Evolutionary conservation across 2,113 vertebrate species (phyloP).

Genomic region (Bubo blakistoni): DNA sequence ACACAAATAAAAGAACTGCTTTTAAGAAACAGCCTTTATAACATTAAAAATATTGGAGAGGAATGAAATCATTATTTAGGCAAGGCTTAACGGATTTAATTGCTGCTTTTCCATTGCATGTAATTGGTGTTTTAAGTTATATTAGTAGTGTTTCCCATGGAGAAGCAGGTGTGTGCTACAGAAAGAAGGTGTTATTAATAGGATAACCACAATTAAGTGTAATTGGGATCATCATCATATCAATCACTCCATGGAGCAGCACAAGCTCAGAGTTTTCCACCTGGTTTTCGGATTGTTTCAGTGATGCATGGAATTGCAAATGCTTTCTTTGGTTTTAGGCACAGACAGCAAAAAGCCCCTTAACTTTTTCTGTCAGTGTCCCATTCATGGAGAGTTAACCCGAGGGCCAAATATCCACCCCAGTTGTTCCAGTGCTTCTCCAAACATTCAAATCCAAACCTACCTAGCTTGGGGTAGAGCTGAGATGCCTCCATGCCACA

Average conservation of each 20-base stretch:
- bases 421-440: background rate
- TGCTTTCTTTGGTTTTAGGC: background rate
- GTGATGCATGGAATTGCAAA: fast-evolving
- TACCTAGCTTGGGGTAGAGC: background rate
- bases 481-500: background rate
- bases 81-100: background rate
- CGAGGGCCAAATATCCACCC: background rate
- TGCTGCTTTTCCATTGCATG: background rate
- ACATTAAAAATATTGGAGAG: background rate
- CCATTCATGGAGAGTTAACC: too few species aligned
- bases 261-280: background rate
- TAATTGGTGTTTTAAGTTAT: background rate
- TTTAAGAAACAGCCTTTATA: background rate
- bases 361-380: fast-evolving
- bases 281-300: fast-evolving
- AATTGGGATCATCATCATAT: background rate
- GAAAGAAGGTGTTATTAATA: background rate
- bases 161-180: conserved; percentile 1
- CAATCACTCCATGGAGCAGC: background rate
- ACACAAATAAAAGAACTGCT: background rate
- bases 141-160: background rate
- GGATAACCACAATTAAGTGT: background rate
- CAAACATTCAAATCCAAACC: background rate
- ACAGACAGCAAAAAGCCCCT: background rate
- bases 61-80: background rate